A percentile compares a stretch with the other conserved stretches of the same genome.
These are phyloP conservation scores for Cydia amplana DNA, from an alignment of 1,140 invertebrate genomes.

Conservation along the genomic window DNA sequence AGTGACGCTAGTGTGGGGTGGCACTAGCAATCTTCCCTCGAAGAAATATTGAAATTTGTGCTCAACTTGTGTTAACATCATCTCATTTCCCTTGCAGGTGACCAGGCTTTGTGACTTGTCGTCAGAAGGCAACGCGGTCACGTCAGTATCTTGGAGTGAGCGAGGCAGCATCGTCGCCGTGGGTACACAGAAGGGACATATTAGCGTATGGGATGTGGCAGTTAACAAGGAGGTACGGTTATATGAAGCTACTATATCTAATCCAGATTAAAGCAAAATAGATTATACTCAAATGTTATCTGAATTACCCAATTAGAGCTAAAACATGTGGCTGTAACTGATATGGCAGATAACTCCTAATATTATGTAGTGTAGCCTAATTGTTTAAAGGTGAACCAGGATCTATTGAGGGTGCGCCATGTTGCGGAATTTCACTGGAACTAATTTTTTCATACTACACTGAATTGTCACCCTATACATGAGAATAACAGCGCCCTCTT, in stretches of 20 bases:
- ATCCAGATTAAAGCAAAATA: slow-evolving; percentile 70
- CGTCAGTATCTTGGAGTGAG: slow-evolving; percentile 99
- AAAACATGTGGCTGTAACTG: not conserved
- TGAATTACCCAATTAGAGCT: not conserved
- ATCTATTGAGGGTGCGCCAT: too few species aligned
- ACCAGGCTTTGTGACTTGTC: slow-evolving; percentile 97
- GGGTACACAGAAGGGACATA: slow-evolving; percentile 97
- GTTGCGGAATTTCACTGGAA: too few species aligned
- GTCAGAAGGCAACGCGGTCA: slow-evolving; percentile 95
- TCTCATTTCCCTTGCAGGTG: slow-evolving; percentile 79
- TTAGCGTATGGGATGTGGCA: slow-evolving; percentile 98
- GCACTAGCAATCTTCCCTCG: too few species aligned
- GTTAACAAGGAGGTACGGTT: slow-evolving; percentile 92
- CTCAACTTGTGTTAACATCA: not conserved
- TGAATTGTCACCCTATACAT: too few species aligned
- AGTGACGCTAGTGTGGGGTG: too few species aligned
- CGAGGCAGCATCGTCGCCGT: slow-evolving; percentile 97
- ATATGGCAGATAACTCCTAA: not conserved
- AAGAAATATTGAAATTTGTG: too few species aligned
- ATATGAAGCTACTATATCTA: slow-evolving; percentile 94
- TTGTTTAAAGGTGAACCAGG: too few species aligned
- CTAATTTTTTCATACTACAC: too few species aligned
- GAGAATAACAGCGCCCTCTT: too few species aligned
- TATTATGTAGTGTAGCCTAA: not conserved
- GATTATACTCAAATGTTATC: slow-evolving; percentile 1